These are phyloP conservation scores for Scaptomyza cyrtandrae DNA, from an alignment of 2,888 invertebrate genomes.

Conservation along the genomic window DNA sequence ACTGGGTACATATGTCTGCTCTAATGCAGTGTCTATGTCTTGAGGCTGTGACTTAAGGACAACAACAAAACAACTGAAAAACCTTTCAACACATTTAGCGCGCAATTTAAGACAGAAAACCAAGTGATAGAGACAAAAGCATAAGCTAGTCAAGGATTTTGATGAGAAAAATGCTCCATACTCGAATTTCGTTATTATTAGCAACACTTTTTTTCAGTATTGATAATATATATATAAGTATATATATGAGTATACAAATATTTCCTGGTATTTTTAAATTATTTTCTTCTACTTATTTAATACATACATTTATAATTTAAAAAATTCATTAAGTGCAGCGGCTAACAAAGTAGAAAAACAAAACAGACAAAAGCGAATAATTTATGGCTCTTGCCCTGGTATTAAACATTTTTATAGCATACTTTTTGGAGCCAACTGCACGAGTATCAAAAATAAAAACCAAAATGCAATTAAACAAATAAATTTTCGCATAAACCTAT, in stretches of 20 bases:
- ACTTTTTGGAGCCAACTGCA: constrained; percentile 33
- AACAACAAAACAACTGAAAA: constrained; percentile 3
- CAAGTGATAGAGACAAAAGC: background rate
- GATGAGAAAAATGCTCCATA: too few relatives aligned
- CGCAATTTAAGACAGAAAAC: background rate
- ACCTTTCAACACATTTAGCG: constrained; percentile 3
- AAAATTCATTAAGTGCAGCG: constrained; percentile 57
- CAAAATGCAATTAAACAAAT: constrained; percentile 79
- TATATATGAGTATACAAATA: too few relatives aligned
- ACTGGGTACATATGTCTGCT: constrained; percentile 31
- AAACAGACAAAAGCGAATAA: constrained; percentile 48
- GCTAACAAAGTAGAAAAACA: background rate
- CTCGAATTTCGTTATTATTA: too few relatives aligned
- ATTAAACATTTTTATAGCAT: constrained; percentile 64
- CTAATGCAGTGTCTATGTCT: constrained; percentile 42
- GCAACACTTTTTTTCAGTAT: too few relatives aligned
- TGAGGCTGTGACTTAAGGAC: constrained; percentile 17
- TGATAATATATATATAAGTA: too few relatives aligned
- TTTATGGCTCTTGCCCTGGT: constrained; percentile 61
- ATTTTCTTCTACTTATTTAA: constrained; percentile 25
- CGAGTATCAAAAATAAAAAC: background rate
- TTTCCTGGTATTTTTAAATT: background rate
- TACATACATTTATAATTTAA: constrained; percentile 40
- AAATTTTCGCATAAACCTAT: constrained; percentile 72
- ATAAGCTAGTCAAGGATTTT: background rate